These are phyloP conservation scores for Saguinus midas DNA, from an alignment of 2,113 vertebrate species.

Conservation along the genomic window DNA sequence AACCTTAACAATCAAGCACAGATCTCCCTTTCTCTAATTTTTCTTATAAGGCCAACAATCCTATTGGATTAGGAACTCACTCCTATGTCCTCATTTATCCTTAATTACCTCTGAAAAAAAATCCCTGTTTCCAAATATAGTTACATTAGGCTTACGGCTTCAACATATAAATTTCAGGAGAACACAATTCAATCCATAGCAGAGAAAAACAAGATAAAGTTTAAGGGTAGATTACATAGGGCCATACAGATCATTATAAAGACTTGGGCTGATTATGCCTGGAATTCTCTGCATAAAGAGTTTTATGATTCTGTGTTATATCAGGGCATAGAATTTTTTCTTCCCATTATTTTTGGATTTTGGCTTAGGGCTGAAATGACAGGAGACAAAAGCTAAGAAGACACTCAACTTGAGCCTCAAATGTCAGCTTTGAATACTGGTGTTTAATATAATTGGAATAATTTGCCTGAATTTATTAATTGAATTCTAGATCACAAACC, in stretches of 20 bases:
- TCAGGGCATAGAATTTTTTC: neutral
- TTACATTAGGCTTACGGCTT: neutral
- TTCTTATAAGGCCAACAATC: neutral
- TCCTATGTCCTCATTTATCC: neutral
- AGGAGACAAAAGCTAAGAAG: conserved; percentile 60
- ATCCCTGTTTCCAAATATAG: neutral
- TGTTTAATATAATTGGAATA: conserved; percentile 75
- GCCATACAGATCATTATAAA: neutral
- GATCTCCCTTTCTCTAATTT: neutral
- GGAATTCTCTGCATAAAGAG: neutral
- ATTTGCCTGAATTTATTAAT: conserved; percentile 69
- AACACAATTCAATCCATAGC: neutral
- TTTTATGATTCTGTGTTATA: conserved; percentile 32
- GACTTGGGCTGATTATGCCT: neutral
- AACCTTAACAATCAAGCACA: neutral
- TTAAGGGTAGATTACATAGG: neutral
- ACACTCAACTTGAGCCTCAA: conserved; percentile 43
- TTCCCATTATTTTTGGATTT: conserved; percentile 29
- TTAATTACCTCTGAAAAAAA: neutral
- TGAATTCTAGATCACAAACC: conserved; percentile 68
- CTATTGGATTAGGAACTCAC: neutral
- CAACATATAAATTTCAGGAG: neutral
- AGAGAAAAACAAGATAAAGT: neutral
- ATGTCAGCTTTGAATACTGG: conserved; percentile 53
- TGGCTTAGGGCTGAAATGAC: neutral